Evolutionary conservation across 2,113 vertebrate genomes (phyloP).

Genomic region (Progne subis): DNA sequence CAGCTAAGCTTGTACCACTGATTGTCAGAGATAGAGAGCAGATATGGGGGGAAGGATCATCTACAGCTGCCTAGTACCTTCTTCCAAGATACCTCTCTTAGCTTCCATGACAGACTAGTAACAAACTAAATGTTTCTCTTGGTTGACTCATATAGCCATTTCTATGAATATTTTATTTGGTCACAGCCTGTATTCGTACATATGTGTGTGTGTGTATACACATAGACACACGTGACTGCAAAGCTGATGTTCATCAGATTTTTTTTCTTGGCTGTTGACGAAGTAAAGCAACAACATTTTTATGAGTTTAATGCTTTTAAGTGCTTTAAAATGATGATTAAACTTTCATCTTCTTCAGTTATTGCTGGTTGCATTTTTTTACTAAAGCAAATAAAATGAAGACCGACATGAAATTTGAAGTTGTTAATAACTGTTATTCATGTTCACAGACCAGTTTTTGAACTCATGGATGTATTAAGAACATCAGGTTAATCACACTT

Average conservation of each 20-base stretch:
- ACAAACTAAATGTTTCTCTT: neutral
- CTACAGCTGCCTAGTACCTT: neutral
- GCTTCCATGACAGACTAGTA: neutral
- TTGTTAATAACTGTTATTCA: neutral
- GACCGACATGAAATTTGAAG: neutral
- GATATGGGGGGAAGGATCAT: neutral
- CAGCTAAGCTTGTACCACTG: neutral
- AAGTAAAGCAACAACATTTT: neutral
- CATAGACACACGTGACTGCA: neutral
- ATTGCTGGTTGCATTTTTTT: neutral
- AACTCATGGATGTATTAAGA: neutral
- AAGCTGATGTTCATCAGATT: neutral
- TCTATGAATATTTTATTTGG: neutral
- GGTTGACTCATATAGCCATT: neutral
- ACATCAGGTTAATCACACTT: neutral
- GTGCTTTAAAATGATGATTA: neutral
- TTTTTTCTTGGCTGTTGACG: neutral
- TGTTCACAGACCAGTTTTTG: neutral
- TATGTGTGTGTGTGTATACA: fast-evolving
- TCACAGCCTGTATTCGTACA: neutral
- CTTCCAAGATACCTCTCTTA: neutral
- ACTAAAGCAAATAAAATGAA: neutral
- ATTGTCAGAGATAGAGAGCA: neutral
- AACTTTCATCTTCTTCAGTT: neutral
- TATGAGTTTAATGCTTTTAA: neutral